Evolutionary conservation across 2,888 invertebrate genomes (phyloP), one percentile per base, ranked within the genome.

Genomic region (Deroplatys truncata): DNA sequence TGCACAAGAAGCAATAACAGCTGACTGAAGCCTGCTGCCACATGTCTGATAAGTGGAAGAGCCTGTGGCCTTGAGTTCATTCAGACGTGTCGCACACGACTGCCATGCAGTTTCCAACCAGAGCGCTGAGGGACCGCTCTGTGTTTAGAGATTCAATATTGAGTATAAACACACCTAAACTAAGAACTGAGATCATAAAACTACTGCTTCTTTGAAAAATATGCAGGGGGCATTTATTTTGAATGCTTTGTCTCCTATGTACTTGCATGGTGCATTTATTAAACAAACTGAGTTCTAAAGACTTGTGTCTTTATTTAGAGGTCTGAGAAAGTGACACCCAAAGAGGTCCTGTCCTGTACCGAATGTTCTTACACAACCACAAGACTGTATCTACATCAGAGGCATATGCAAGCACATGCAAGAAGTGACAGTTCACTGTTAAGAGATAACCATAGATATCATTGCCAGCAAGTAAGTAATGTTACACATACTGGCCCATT

Each of bases 321-420:
- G 82, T 35, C 20, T 9, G 84, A 88, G 1, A 84, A 56, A 20
- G 28, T 84, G 20, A 56, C 72, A 72, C 88, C 28, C 28, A 86
- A 85, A 29, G 83, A 90, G 43, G 56, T 87, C 16, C 82, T 91
- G 88, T 83, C 88, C 29, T 93, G 93, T 90, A 88, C 90, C 15
- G 91, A 92, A 56, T 93, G 93, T 90, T 90, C 91, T 10, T 93
- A 93, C 89, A 91, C 91, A 28, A 92, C 93, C 8, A 91, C 91
- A 0, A 91, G 91, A 86, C 91, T 91, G 29, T 91, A 92, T 83
- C 91, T 92, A 28, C 92, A 91, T 84, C 90, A 92, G 84, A 91
- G 92, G 31, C 93, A 93, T 89, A 90, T 92, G 49, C 91, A 91
- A 56, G 91, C 92, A 2, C 92, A 93, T 88, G 90, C 82, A 49